Evolutionary conservation across 2,113 vertebrate species (phyloP), one percentile per base, ranked within the genome.

Genomic region (Corythornis vintsioides): DNA sequence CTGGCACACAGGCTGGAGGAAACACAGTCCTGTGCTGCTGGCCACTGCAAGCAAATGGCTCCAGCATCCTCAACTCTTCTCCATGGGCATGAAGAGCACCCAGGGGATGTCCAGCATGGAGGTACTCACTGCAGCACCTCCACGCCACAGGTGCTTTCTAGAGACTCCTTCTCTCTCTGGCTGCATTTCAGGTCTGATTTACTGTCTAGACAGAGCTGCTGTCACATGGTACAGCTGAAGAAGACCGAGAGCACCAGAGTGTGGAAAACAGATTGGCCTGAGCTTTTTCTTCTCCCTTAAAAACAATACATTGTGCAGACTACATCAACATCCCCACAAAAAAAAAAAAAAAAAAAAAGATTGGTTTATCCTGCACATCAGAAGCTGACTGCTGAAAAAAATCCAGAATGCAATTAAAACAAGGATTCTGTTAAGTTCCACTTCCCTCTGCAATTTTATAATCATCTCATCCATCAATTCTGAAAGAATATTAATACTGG

Each of bases 401-500:
- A 82, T 31, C 74, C 87, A 67, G 65, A 84, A 90, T 42, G 85
- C 89, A 97, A 95, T 95, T 96, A 96, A 97, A 97, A 93, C 89
- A 76, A 28, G 42, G 55, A 64, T 93, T 83, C 85, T 6, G 35
- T 71, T 89, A 92, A 84, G 69, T 95, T 96, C 52, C 61, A 86
- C 83, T 90, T 93, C 69, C 88, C 92, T 92, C 95, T 95, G 94
- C 91, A 94, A 93, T 96, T 97, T 83, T 93, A 88, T 94, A 95
- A 92, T 93, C 57, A 1, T 90, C 76, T 92, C 94, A 96, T 94
- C 94, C 86, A 96, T 96, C 94, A 96, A 14, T 93, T 97, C 69
- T 89, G 91, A 94, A 97, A 93, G 95, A 95, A 77, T 93, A 95
- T 95, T 95, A 96, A 97, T 92, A 94, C 83, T 89, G 91, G 95